Percentiles rank a stretch among this genome's conserved stretches.
phyloP scores from a whole-genome alignment of 2,797 vertebrate species.

The Propithecus deckenii region DNA sequence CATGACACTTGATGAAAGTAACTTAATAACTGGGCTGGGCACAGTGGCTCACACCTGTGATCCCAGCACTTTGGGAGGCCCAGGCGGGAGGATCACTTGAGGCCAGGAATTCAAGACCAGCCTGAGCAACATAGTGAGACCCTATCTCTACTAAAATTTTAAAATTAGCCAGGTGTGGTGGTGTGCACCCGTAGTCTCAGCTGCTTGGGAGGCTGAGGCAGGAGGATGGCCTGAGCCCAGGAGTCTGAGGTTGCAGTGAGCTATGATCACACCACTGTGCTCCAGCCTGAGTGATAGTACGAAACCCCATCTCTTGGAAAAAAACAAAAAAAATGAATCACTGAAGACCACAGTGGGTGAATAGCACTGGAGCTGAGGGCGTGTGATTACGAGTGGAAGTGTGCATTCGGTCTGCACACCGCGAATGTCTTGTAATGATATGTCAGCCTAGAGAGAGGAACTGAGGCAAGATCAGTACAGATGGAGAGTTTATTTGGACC shows the following conservation, averaged over 20 bases:
- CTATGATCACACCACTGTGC: not conserved
- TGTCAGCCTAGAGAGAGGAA: not conserved
- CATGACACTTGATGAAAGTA: not conserved
- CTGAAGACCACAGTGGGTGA: not conserved
- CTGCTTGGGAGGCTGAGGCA: not conserved
- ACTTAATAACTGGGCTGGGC: not conserved
- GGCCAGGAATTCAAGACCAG: not conserved
- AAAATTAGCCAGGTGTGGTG: not conserved
- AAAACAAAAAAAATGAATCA: not conserved
- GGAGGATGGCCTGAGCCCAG: not conserved
- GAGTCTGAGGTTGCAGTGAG: not conserved
- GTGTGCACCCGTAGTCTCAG: not conserved
- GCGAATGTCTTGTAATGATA: not conserved
- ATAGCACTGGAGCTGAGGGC: fast-evolving
- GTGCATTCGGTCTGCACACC: fast-evolving
- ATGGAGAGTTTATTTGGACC: not conserved
- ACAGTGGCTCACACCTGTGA: not conserved
- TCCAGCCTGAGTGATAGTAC: not conserved
- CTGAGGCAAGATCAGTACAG: not conserved
- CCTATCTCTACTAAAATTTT: not conserved
- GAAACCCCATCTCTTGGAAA: not conserved
- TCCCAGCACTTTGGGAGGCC: not conserved
- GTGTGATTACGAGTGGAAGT: fast-evolving
- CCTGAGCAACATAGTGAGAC: not conserved
- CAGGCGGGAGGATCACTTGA: not conserved